Percentiles rank a stretch among this genome's conserved stretches.
phyloP scores from a whole-genome alignment of 2,797 vertebrate genomes.

The Brachyrhaphis roseni region DNA sequence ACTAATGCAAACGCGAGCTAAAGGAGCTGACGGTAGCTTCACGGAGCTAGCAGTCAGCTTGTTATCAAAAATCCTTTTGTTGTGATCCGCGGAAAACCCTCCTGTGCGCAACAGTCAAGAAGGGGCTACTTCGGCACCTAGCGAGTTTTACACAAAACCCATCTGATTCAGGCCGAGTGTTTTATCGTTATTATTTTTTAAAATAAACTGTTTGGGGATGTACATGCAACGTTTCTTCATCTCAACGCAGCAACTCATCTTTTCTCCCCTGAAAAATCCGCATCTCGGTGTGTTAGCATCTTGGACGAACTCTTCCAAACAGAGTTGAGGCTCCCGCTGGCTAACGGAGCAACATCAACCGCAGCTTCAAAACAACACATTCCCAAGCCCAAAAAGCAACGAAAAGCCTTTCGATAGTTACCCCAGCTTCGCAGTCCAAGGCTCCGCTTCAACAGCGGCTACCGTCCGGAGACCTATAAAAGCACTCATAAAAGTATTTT shows the following conservation, averaged over 20 bases:
- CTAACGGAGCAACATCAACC: slow-evolving; percentile 60
- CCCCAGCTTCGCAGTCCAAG: slow-evolving; percentile 47
- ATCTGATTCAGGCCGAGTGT: not conserved
- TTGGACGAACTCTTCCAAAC: slow-evolving; percentile 65
- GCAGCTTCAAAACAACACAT: slow-evolving; percentile 65
- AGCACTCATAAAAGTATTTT: slow-evolving; percentile 37
- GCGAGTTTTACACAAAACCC: slow-evolving; percentile 18
- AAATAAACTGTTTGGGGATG: not conserved
- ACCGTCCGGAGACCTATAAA: slow-evolving; percentile 11
- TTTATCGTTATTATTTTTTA: not conserved
- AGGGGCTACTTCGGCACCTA: slow-evolving; percentile 40
- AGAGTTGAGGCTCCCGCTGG: slow-evolving; percentile 56
- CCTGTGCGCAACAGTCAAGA: slow-evolving; percentile 67
- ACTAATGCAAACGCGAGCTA: slow-evolving; percentile 14
- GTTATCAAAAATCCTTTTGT: slow-evolving; percentile 82
- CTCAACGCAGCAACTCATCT: slow-evolving; percentile 2
- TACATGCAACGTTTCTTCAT: not conserved
- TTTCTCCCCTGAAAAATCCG: slow-evolving; percentile 26
- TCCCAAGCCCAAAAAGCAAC: slow-evolving; percentile 63
- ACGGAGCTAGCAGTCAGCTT: slow-evolving; percentile 69
- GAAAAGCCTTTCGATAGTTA: slow-evolving; percentile 55
- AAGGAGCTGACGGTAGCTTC: slow-evolving; percentile 61
- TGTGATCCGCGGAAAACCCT: slow-evolving; percentile 71
- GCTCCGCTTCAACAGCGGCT: slow-evolving; percentile 15
- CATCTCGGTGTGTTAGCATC: slow-evolving; percentile 69